Evolutionary conservation across 2,797 vertebrate species (phyloP).

Genomic region (Eulemur rubriventer): DNA sequence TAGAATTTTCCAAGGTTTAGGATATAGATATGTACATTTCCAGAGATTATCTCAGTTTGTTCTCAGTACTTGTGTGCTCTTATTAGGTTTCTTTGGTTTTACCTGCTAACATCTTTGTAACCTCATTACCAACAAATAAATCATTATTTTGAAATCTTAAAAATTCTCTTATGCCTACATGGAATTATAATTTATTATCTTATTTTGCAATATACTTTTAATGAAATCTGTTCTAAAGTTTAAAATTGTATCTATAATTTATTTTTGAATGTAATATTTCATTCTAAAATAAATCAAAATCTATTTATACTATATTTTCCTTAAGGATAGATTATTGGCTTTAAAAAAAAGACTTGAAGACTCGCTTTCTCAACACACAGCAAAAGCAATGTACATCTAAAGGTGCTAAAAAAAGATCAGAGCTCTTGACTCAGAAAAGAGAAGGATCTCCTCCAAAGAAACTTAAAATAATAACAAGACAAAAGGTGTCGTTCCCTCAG

Average conservation of each 20-base stretch:
- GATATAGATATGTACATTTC: not conserved
- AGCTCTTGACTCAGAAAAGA: not conserved
- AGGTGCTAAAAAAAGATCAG: not conserved
- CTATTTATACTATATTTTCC: not conserved
- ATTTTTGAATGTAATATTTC: not conserved
- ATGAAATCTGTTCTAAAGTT: not conserved
- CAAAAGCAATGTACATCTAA: not conserved
- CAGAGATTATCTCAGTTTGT: not conserved
- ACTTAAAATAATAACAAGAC: not conserved
- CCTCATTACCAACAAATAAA: not conserved
- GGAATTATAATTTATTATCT: not conserved
- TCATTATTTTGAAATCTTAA: not conserved
- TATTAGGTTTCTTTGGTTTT: not conserved
- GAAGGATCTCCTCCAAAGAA: not conserved
- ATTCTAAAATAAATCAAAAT: slow-evolving; percentile 11
- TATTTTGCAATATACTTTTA: not conserved
- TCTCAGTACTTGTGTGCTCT: not conserved
- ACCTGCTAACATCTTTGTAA: not conserved
- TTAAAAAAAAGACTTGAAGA: slow-evolving; percentile 1
- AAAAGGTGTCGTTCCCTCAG: not conserved
- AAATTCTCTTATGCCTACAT: not conserved
- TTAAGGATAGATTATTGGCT: not conserved
- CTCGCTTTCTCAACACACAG: not conserved
- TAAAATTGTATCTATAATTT: not conserved
- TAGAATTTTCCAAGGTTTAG: not conserved